phyloP scores from a whole-genome alignment of 2,113 vertebrate genomes.

The Labrus mixtus region DNA sequence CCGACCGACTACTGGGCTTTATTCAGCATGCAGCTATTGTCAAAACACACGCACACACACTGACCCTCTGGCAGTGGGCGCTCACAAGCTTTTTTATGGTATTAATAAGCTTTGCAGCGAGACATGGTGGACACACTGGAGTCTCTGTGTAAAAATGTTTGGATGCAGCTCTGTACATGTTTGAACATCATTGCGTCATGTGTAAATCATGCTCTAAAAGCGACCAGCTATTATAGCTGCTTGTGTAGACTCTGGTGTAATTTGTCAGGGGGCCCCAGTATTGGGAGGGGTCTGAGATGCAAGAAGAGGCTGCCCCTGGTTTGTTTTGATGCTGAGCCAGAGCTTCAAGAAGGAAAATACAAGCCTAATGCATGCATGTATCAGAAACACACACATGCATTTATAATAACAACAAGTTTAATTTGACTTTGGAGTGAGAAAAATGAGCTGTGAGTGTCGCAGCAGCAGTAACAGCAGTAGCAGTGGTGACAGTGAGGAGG shows the following conservation, averaged over 20 bases:
- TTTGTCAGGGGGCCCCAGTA: slow-evolving; percentile 10
- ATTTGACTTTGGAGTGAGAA: not conserved
- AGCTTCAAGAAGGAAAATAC: slow-evolving; percentile 58
- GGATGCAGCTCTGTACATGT: not conserved
- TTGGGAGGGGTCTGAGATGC: slow-evolving; percentile 60
- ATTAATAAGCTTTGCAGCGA: not conserved
- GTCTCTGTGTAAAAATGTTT: slow-evolving; percentile 52
- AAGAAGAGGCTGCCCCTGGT: slow-evolving; percentile 76
- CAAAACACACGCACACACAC: too few species aligned
- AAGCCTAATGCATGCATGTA: slow-evolving; percentile 36
- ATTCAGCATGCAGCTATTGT: slow-evolving; percentile 32
- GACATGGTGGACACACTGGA: slow-evolving; percentile 17
- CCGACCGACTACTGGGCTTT: slow-evolving; percentile 55
- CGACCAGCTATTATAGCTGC: not conserved
- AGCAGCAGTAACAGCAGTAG: slow-evolving; percentile 1
- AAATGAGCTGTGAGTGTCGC: not conserved
- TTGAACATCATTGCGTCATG: slow-evolving; percentile 15
- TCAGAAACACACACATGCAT: slow-evolving; percentile 14
- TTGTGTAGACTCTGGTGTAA: slow-evolving; percentile 9
- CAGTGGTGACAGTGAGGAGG: slow-evolving; percentile 26
- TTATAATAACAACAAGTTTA: not conserved
- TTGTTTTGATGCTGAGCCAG: slow-evolving; percentile 76
- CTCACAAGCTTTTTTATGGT: not conserved
- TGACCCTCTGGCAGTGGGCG: not conserved
- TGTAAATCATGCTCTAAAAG: not conserved